phyloP scores from a whole-genome alignment of 2,113 vertebrate genomes.

The Cavia porcellus region DNA sequence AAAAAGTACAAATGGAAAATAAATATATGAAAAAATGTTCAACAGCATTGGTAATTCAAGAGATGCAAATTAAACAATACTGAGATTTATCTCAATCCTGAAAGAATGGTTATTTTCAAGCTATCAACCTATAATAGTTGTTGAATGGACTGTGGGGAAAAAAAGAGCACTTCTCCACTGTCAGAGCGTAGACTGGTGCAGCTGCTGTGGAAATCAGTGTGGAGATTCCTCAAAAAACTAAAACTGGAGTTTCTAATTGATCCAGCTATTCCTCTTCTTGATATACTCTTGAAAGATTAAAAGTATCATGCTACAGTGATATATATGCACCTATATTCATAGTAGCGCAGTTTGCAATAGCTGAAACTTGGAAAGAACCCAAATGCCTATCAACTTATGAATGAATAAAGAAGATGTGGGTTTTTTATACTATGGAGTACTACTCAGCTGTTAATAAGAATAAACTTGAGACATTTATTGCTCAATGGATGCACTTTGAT shows the following conservation, averaged over 20 bases:
- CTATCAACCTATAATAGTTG: background rate
- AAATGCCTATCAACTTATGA: background rate
- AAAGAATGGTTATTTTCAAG: background rate
- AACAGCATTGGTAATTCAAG: background rate
- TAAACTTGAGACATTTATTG: background rate
- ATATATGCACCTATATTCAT: background rate
- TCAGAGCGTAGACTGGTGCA: background rate
- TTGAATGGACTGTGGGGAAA: background rate
- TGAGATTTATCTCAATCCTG: background rate
- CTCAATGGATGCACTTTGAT: background rate
- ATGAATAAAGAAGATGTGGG: background rate
- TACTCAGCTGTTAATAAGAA: background rate
- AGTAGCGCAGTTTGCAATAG: background rate
- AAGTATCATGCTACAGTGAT: background rate
- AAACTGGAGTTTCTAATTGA: background rate
- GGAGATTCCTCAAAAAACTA: background rate
- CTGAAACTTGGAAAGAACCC: background rate
- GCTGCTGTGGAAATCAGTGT: background rate
- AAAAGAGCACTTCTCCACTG: background rate
- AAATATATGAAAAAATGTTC: background rate
- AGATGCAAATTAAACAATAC: background rate
- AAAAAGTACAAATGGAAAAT: background rate
- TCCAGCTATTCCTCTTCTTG: background rate
- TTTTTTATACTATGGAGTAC: background rate
- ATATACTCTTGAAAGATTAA: background rate